A percentile compares a stretch with the other conserved stretches of the same genome.
Evolutionary conservation across 2,888 invertebrate genomes (phyloP).

Genomic region (Drosophila mimetica): DNA sequence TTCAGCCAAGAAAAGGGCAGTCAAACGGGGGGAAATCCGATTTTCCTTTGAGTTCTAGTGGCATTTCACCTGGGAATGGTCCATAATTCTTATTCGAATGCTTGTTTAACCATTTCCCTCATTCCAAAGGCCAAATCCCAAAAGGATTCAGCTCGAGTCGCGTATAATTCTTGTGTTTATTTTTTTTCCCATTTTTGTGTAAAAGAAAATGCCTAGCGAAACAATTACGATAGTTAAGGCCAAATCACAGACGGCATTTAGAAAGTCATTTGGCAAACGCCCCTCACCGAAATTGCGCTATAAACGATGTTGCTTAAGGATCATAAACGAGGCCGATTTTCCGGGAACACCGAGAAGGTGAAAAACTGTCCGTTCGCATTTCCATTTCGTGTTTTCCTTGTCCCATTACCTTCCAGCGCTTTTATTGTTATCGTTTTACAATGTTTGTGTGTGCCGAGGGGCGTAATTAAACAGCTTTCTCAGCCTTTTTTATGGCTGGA

Average conservation of each 20-base stretch:
- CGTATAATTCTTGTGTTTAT: slow-evolving; percentile 5
- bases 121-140: slow-evolving; percentile 13
- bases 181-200: slow-evolving; percentile 30
- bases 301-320: slow-evolving; percentile 62
- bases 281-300: slow-evolving; percentile 63
- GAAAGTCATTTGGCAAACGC: slow-evolving; percentile 75
- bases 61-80: slow-evolving; percentile 45
- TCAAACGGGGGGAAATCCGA: slow-evolving; percentile 17
- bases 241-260: slow-evolving; percentile 61
- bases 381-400: slow-evolving; percentile 25
- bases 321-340: slow-evolving; percentile 33
- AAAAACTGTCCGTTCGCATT: slow-evolving; percentile 35
- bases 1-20: slow-evolving; percentile 22
- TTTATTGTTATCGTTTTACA: slow-evolving; percentile 72
- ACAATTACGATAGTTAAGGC: slow-evolving; percentile 64
- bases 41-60: slow-evolving; percentile 34
- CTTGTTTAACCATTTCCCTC: slow-evolving; percentile 54
- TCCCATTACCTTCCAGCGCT: slow-evolving; percentile 27
- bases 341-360: slow-evolving; percentile 27
- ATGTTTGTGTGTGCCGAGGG: slow-evolving; percentile 56
- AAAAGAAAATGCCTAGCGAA: slow-evolving; percentile 56
- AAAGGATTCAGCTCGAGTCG: slow-evolving; percentile 18
- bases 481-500: slow-evolving; percentile 40
- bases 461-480: slow-evolving; percentile 67
- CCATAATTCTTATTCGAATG: slow-evolving; percentile 76